Conservation (phyloP, 2,888 invertebrate genomes). For the Agrochola lota region DNA sequence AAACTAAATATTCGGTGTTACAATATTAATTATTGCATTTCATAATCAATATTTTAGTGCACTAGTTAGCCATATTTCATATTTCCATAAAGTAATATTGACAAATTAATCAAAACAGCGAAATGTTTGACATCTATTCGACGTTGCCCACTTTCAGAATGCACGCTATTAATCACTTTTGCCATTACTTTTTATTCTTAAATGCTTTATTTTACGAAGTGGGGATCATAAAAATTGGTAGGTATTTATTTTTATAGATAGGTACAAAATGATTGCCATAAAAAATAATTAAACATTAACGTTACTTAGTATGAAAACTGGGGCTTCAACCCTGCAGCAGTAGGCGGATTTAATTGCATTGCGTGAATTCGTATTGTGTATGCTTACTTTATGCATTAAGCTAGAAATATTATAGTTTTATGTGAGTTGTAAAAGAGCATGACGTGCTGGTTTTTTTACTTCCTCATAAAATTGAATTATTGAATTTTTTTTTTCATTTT, state of each 20-base stretch:
- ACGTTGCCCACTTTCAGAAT: no score
- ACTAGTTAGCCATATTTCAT: no score
- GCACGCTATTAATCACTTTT: no score
- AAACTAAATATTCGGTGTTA: no score
- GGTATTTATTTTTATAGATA: background rate
- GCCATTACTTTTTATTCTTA: background rate
- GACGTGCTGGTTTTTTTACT: constrained; percentile 61
- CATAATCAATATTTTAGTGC: no score
- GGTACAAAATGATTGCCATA: background rate
- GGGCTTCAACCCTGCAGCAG: constrained; percentile 36
- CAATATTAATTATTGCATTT: no score
- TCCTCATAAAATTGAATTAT: constrained; percentile 63
- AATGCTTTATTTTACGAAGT: background rate
- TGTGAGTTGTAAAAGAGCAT: constrained; percentile 64
- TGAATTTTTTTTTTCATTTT: constrained; percentile 49
- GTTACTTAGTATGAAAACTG: constrained; percentile 15
- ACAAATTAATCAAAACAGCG: no score
- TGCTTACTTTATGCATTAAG: constrained; percentile 68
- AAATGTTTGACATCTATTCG: no score
- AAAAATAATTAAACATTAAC: no score
- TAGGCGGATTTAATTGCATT: constrained; percentile 69
- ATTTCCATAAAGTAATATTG: no score
- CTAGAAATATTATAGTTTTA: constrained; percentile 69
- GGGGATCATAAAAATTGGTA: background rate
- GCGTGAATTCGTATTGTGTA: constrained; percentile 71